Evolutionary conservation across 2,888 invertebrate genomes (phyloP).

Genomic region (Macropis europaea): DNA sequence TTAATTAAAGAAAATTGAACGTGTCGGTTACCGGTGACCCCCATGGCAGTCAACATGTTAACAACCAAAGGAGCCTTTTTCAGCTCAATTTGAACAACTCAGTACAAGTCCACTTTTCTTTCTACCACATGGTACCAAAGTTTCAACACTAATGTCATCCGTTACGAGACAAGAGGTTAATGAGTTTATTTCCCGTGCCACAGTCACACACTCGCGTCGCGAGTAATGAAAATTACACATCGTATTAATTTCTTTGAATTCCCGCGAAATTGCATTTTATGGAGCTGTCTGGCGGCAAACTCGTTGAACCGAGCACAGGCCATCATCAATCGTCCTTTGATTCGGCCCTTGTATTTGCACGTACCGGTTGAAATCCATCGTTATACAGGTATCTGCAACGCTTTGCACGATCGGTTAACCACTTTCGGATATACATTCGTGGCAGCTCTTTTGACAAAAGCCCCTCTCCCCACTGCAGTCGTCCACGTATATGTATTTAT

Average conservation of each 20-base stretch:
- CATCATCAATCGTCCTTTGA: slow-evolving; percentile 29
- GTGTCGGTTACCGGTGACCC: no score
- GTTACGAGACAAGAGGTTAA: no score
- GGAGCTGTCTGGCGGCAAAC: not conserved
- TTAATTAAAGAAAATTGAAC: no score
- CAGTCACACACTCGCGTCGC: not conserved
- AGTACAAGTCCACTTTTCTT: no score
- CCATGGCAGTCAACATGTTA: no score
- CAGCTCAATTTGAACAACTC: no score
- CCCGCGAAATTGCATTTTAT: not conserved
- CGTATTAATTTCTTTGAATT: slow-evolving; percentile 7
- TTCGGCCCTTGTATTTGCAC: slow-evolving; percentile 25
- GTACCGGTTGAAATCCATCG: slow-evolving; percentile 20
- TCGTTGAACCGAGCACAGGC: slow-evolving; percentile 6
- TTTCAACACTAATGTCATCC: no score
- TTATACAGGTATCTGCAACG: slow-evolving; percentile 14
- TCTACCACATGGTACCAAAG: no score
- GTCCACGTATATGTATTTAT: slow-evolving; percentile 10
- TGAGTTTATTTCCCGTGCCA: not conserved
- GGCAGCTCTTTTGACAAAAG: slow-evolving; percentile 35
- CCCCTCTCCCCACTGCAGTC: not conserved
- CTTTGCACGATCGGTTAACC: slow-evolving; percentile 38
- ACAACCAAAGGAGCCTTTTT: no score
- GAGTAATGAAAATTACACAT: not conserved
- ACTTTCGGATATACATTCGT: slow-evolving; percentile 28